Evolutionary conservation across 2,888 invertebrate genomes (phyloP).

Genomic region (Drosophila nr. fundita): DNA sequence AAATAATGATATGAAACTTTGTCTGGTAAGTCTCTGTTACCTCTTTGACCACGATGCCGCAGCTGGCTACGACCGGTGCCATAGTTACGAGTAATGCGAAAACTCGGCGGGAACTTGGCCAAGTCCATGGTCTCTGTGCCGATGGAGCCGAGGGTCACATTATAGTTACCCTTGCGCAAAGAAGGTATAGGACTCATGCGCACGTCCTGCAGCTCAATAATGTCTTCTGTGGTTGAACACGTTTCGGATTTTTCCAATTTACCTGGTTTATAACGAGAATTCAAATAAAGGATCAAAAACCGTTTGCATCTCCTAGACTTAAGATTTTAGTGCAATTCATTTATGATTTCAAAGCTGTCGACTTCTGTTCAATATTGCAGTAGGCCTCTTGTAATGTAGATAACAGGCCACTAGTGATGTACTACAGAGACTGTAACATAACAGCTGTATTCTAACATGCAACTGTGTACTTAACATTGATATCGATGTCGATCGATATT

Average conservation of each 20-base stretch:
- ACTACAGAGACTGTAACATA: too few species aligned
- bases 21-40: conserved; percentile 68
- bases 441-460: too few species aligned
- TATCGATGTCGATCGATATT: too few species aligned
- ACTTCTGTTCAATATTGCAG: not conserved
- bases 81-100: conserved; percentile 90
- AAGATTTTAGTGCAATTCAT: not conserved
- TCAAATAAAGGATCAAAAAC: not conserved
- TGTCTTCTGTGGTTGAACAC: conserved; percentile 88
- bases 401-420: too few species aligned
- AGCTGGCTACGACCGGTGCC: conserved; percentile 87
- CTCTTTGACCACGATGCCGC: conserved; percentile 86
- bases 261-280: conserved; percentile 47
- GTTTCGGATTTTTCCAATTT: conserved; percentile 84
- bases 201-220: conserved; percentile 95
- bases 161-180: conserved; percentile 89
- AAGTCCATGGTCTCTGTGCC: conserved; percentile 87
- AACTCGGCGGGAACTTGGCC: conserved; percentile 90
- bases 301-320: not conserved
- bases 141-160: conserved; percentile 87
- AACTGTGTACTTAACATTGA: too few species aligned
- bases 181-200: conserved; percentile 94
- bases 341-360: not conserved
- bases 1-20: not conserved
- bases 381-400: too few species aligned